Base-by-base conservation (phyloP, 2,888 invertebrate genomes). In the Galerucella calmariensis region DNA sequence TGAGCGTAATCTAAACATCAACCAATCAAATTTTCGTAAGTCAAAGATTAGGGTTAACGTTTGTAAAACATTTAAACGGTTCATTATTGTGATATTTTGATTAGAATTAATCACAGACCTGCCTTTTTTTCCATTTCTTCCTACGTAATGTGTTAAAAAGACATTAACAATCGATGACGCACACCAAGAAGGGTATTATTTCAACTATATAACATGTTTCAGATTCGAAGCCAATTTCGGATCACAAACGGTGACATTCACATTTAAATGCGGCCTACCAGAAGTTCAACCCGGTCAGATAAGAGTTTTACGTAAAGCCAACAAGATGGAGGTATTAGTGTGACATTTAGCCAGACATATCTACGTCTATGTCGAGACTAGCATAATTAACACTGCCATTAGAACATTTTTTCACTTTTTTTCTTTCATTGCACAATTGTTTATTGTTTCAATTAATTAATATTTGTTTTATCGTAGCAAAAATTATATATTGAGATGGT, bases 211-310 rank as follows among this genome's bases (percentile, higher is more conserved):
- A 41, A 41, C 8, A 9, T 41, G 35, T 81, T 82, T 12, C 86
- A 95, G 94, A 87, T 95, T 95, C 88, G 94, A 95, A 88, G 94
- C 94, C 41, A 94, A 94, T 88, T 94, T 95, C 87, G 94, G 94
- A 9, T 92, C 93, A 83, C 94, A 94, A 88, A 92, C 92, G 79
- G 94, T 95, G 80, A 92, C 94, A 81, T 92, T 95, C 84, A 91
- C 92, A 79, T 95, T 95, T 88, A 92, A 92, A 86, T 92, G 91
- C 82, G 92, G 92, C 51, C 84, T 92, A 82, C 90, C 92, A 11
- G 92, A 92, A 80, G 88, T 91, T 75, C 90, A 90, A 81, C 91
- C 92, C 63, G 92, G 92, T 46, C 92, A 91, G 82, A 91, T 92
- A 74, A 90, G 92, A 83, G 92, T 93, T 75, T 87, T 90, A 77